Conservation (phyloP, 2,797 vertebrate species). For the Lepilemur septentrionalis region DNA sequence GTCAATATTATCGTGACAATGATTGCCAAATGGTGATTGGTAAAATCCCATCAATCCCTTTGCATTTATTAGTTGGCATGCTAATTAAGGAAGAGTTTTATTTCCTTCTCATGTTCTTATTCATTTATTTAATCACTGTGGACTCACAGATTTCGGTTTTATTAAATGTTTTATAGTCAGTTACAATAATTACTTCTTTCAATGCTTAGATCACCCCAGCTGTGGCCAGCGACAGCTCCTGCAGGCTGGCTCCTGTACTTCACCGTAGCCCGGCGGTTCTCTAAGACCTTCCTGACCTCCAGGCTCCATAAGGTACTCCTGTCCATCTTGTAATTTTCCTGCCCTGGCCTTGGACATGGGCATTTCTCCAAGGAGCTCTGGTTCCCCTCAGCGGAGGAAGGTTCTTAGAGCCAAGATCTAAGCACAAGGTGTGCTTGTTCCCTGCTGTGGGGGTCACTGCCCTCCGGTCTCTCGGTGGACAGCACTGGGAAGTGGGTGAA, state of each 20-base stretch:
- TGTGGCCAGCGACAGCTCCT: not conserved
- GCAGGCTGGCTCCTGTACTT: not conserved
- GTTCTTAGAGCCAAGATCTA: not conserved
- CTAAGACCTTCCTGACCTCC: not conserved
- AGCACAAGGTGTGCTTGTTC: not conserved
- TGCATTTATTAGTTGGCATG: not conserved
- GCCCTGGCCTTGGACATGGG: not conserved
- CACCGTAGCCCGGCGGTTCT: no score
- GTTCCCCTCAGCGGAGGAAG: not conserved
- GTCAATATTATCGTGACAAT: fast-evolving
- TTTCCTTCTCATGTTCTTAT: not conserved
- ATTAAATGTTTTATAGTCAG: not conserved
- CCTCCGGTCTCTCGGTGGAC: fast-evolving
- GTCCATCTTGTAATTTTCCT: not conserved
- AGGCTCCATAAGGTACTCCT: fast-evolving
- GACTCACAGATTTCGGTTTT: not conserved
- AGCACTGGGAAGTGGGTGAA: not conserved
- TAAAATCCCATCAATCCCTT: not conserved
- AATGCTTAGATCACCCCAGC: not conserved
- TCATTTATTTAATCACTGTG: not conserved
- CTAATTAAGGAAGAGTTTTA: not conserved
- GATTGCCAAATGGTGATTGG: not conserved
- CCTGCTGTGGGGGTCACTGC: not conserved
- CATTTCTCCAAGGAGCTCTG: not conserved
- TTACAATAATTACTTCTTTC: not conserved